These are phyloP conservation scores for Thermophis baileyi DNA, from an alignment of 2,113 vertebrate genomes.

Conservation along the genomic window DNA sequence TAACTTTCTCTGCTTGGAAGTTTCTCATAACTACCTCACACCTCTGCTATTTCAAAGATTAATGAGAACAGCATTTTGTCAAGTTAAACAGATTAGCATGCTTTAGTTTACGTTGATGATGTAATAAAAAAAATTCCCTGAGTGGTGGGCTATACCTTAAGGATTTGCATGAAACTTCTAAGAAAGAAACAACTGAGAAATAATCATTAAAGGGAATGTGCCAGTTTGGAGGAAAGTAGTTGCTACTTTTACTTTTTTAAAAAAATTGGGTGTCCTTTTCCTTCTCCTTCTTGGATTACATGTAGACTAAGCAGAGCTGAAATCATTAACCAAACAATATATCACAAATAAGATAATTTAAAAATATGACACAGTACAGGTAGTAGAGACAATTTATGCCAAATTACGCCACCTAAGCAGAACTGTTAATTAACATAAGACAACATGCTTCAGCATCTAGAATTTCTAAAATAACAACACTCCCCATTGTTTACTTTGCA, in stretches of 20 bases:
- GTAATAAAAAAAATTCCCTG: conserved; percentile 73
- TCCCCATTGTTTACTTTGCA: conserved; percentile 40
- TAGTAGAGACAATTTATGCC: conserved; percentile 74
- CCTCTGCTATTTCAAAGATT: conserved; percentile 71
- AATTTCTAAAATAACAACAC: conserved; percentile 63
- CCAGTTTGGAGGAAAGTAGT: conserved; percentile 72
- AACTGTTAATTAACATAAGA: conserved; percentile 77
- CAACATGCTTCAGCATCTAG: conserved; percentile 72
- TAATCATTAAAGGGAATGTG: conserved; percentile 62
- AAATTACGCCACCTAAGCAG: conserved; percentile 78
- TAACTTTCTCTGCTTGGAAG: conserved; percentile 61
- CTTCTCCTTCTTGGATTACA: conserved; percentile 71
- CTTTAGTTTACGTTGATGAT: conserved; percentile 64
- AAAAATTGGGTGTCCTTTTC: conserved; percentile 60
- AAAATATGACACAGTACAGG: conserved; percentile 78
- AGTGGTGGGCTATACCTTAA: conserved; percentile 70
- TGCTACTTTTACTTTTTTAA: conserved; percentile 78
- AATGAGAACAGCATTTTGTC: conserved; percentile 75
- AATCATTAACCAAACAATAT: conserved; percentile 76
- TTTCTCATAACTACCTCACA: conserved; percentile 66
- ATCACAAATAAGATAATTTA: conserved; percentile 77
- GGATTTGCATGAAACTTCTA: conserved; percentile 64
- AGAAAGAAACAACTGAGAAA: conserved; percentile 45
- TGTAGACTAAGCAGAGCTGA: conserved; percentile 79
- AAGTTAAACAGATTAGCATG: conserved; percentile 67